Conservation (phyloP, 1,140 invertebrate genomes). For the Pectinophora gossypiella region DNA sequence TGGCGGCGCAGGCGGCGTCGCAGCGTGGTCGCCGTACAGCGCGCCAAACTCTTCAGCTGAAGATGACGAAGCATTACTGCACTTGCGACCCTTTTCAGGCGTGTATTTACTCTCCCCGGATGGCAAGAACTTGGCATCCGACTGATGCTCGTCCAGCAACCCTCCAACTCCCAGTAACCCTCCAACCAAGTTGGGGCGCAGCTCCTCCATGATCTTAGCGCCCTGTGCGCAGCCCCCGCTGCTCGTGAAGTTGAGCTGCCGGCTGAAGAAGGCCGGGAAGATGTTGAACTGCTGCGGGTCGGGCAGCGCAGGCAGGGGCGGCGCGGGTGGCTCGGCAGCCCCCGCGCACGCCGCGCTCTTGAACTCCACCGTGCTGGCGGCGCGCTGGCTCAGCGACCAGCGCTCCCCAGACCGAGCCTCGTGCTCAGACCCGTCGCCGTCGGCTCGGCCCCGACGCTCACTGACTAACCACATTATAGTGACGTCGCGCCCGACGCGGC, state of each 20-base stretch:
- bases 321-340: conserved; percentile 77
- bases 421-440: conserved; percentile 55
- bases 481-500: conserved; percentile 51
- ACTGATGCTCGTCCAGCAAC: conserved; percentile 85
- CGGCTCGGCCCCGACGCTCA: conserved; percentile 68
- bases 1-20: conserved; percentile 77
- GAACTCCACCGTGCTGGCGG: conserved; percentile 74
- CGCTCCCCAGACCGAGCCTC: conserved; percentile 50
- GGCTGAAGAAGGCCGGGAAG: conserved; percentile 90
- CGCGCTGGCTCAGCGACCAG: conserved; percentile 57
- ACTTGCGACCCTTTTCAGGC: conserved; percentile 81
- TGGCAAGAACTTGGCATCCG: conserved; percentile 74
- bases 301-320: conserved; percentile 74
- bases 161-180: conserved; percentile 86
- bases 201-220: conserved; percentile 88
- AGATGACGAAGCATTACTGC: conserved; percentile 84
- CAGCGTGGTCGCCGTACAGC: conserved; percentile 80
- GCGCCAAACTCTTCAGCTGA: conserved; percentile 88
- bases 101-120: conserved; percentile 71
- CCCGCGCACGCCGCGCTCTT: conserved; percentile 74
- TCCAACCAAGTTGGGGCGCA: conserved; percentile 86
- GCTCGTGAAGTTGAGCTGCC: conserved; percentile 88
- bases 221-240: conserved; percentile 79
- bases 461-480: conserved; percentile 73
- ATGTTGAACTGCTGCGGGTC: conserved; percentile 90